Conservation (phyloP, 1,140 invertebrate genomes). For the Aradophagus sp. region DNA sequence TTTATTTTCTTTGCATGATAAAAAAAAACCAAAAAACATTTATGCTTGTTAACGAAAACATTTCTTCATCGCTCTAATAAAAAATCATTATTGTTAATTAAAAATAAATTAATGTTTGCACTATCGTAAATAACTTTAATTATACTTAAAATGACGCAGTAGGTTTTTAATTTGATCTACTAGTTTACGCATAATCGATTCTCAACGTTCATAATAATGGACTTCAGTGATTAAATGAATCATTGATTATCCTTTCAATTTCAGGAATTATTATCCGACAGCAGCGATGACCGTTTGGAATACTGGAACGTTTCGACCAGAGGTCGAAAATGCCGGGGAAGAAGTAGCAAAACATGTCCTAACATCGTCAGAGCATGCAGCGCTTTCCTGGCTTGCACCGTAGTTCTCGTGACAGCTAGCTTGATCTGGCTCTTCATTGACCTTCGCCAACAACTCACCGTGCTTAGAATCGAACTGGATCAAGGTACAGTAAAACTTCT, state of each 20-base stretch:
- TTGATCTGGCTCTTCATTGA: constrained; percentile 82
- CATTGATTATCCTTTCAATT: too few species aligned
- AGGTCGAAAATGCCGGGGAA: constrained; percentile 63
- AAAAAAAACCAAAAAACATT: too few species aligned
- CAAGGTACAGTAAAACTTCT: constrained; percentile 75
- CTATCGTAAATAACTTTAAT: too few species aligned
- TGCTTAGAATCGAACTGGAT: constrained; percentile 79
- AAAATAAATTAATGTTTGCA: not conserved
- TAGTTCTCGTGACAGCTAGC: constrained; percentile 79
- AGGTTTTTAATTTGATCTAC: too few species aligned
- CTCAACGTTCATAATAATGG: too few species aligned
- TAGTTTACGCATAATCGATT: too few species aligned
- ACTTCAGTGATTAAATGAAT: too few species aligned
- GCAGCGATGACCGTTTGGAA: constrained; percentile 76
- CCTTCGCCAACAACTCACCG: constrained; percentile 79
- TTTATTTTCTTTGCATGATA: too few species aligned
- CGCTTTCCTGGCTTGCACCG: constrained; percentile 78
- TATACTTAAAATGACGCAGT: too few species aligned
- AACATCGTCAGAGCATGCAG: constrained; percentile 78
- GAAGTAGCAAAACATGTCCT: constrained; percentile 66
- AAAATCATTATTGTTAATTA: too few species aligned
- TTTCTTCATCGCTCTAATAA: too few species aligned
- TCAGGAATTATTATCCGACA: constrained; percentile 75
- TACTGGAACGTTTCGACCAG: constrained; percentile 68
- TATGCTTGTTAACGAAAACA: too few species aligned